Percentiles rank a stretch among this genome's conserved stretches.
phyloP scores from a whole-genome alignment of 2,797 vertebrate genomes.

The Denticeps clupeoides region DNA sequence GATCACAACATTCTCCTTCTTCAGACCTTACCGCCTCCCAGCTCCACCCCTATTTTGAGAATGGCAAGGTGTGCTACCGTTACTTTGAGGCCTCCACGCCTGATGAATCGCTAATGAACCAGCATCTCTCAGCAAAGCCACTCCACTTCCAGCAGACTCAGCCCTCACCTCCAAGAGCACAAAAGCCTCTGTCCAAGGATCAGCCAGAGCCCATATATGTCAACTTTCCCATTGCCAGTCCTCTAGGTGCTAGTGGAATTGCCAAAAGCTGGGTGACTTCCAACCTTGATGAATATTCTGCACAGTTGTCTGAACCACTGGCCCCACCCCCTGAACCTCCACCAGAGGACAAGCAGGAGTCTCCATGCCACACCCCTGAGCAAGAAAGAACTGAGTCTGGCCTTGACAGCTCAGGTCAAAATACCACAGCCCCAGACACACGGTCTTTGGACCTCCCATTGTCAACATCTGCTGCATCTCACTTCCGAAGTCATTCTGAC shows the following conservation, averaged over 20 bases:
- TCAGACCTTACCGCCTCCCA: conserved; percentile 29
- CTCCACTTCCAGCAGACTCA: conserved; percentile 14
- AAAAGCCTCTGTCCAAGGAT: conserved; percentile 18
- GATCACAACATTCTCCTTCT: conserved; percentile 33
- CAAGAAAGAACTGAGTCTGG: conserved; percentile 12
- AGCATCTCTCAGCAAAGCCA: conserved; percentile 2
- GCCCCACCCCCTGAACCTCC: conserved; percentile 17
- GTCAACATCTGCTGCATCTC: conserved; percentile 7
- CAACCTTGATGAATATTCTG: conserved; percentile 33
- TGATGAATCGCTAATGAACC: conserved; percentile 21
- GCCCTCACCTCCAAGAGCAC: conserved; percentile 14
- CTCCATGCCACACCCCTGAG: conserved; percentile 10
- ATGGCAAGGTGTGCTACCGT: conserved; percentile 48
- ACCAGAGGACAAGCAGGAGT: conserved; percentile 11
- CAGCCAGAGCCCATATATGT: conserved; percentile 60
- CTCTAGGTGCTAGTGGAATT: conserved; percentile 9
- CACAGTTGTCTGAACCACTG: conserved; percentile 17
- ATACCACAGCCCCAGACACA: conserved; percentile 5
- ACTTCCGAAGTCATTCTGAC: conserved; percentile 36
- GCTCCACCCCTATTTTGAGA: conserved; percentile 48
- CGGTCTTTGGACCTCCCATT: conserved; percentile 3
- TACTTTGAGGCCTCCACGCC: conserved; percentile 26
- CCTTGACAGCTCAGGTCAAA: conserved; percentile 15
- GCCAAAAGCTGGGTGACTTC: conserved; percentile 36
- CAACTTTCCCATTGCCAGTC: conserved; percentile 47